Evolutionary conservation across 1,140 invertebrate species (phyloP), one percentile per base, ranked within the genome.

Genomic region (Tribolium castaneum): DNA sequence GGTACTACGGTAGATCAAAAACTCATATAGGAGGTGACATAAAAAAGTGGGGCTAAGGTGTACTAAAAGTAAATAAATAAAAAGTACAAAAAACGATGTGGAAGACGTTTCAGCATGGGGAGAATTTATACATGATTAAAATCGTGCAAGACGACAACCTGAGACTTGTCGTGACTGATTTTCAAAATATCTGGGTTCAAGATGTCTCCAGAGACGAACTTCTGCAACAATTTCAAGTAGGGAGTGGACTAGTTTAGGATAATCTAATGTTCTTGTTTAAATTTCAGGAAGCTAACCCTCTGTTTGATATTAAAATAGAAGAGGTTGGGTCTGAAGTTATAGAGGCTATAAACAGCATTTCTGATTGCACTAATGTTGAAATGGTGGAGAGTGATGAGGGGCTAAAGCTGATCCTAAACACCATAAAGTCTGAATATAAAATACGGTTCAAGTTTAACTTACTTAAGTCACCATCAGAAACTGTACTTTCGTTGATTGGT

Each of bases 241-340:
- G 5, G 6, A 39, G 9, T 39, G 34, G 6, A 39, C 3, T 45
- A 45, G 39, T n/a, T 2, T 10, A 9, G 5, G 9, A 30, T 30
- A 30, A 2, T 30, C 5, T 30, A 5, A 30, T 30, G 25, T 30
- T 30, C 5, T 30, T 6, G 3, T 9, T 45, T 7, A 10, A 62
- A 19, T 73, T 74, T 6, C 62, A 78, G 77, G 70, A 78, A 35
- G n/a, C 14, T 10, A 78, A 78, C 71, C 77, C 52, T 39, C 50
- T 66, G 14, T 73, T 78, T 34, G 71, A 74, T n/a, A 30, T 54
- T 25, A 78, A 56, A 70, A 19, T 73, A 19, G 77, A 78, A n/a
- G 35, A 70, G 13, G 49, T 45, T 7, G 62, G n/a, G 7, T 13
- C 19, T 9, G 14, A 72, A 35, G 54, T 78, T 10, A 14, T 10